phyloP scores from a whole-genome alignment of 2,888 invertebrate species.

The Tenthredo amoena region DNA sequence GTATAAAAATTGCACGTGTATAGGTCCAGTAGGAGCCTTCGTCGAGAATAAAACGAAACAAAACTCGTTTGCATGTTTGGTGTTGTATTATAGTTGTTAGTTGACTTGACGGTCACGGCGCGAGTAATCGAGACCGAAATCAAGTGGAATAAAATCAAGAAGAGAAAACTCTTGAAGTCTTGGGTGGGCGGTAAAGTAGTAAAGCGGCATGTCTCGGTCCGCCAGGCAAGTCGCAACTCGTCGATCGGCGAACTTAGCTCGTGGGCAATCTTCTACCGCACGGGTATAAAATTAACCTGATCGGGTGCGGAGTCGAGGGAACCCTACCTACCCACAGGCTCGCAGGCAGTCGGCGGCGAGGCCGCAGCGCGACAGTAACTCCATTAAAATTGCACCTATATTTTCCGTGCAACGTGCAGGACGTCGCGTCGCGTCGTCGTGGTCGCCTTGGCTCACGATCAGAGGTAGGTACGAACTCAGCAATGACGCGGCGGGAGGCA shows the following conservation, averaged over 20 bases:
- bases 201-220: background rate
- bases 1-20: background rate
- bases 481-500: background rate
- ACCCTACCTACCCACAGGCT: background rate
- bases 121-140: conserved; percentile 36
- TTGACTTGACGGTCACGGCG: background rate
- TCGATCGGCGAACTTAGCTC: conserved; percentile 10
- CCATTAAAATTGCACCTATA: conserved; percentile 48
- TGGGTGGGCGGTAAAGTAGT: conserved; percentile 35
- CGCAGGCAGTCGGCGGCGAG: background rate
- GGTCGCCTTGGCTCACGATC: conserved; percentile 32
- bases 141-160: conserved; percentile 12
- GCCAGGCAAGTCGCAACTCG: conserved; percentile 25
- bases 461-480: background rate
- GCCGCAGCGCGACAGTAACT: conserved; percentile 21
- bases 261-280: conserved; percentile 19
- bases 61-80: background rate
- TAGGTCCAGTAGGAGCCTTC: background rate
- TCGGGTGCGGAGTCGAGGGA: background rate
- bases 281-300: conserved; percentile 38
- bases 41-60: background rate
- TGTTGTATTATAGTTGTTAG: background rate
- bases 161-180: conserved; percentile 19
- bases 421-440: conserved; percentile 6
- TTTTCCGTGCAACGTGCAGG: conserved; percentile 9